phyloP scores from a whole-genome alignment of 2,888 invertebrate genomes.

The Dastarcus helophoroides region DNA sequence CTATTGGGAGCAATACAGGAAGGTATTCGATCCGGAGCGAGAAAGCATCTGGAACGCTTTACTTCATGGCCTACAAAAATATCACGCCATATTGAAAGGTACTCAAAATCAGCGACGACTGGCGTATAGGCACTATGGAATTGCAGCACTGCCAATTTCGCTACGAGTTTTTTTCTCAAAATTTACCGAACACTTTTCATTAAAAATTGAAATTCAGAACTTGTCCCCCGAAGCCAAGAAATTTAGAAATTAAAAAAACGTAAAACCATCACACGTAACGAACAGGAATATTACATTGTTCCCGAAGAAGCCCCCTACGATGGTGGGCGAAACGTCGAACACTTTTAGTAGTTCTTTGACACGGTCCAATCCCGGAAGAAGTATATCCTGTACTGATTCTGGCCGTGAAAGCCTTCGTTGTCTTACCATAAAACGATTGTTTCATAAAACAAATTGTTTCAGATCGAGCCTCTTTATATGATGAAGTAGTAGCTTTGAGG shows the following conservation, averaged over 20 bases:
- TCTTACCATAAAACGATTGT: too few species aligned
- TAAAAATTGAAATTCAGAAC: neutral
- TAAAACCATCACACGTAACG: too few species aligned
- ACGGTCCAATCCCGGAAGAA: neutral
- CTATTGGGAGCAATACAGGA: constrained; percentile 58
- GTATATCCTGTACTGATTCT: constrained; percentile 1
- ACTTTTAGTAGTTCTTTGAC: too few species aligned
- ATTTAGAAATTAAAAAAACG: too few species aligned
- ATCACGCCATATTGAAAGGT: constrained; percentile 34
- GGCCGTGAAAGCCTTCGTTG: too few species aligned
- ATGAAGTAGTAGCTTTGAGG: constrained; percentile 51
- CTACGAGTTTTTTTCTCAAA: neutral
- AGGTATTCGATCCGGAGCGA: constrained; percentile 48
- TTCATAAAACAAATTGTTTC: too few species aligned
- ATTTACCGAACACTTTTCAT: constrained; percentile 1
- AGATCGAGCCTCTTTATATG: constrained; percentile 56
- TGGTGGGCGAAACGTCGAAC: too few species aligned
- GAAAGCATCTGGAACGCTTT: constrained; percentile 62
- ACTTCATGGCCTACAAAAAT: constrained; percentile 50
- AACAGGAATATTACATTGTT: too few species aligned
- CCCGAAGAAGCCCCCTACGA: too few species aligned
- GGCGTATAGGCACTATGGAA: constrained; percentile 1
- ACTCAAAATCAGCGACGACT: neutral
- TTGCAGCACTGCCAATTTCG: too few species aligned
- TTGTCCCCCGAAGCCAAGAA: too few species aligned